Conservation (phyloP, 2,797 vertebrate genomes). For the Periophthalmus magnuspinnatus region DNA sequence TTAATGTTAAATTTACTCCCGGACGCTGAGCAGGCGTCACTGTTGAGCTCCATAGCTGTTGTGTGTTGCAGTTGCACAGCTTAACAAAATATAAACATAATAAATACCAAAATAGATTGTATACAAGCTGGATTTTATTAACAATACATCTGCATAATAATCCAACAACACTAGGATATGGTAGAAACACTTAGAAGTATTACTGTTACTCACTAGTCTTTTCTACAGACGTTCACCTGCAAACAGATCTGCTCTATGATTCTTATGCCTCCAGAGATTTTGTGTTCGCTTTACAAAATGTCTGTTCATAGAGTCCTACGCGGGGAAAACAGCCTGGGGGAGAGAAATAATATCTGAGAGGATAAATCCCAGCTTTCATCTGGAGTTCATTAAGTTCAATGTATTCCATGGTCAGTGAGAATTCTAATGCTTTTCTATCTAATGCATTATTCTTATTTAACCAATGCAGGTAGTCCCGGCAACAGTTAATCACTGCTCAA, state of each 20-base stretch:
- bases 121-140: slow-evolving; percentile 91
- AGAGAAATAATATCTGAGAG: background rate
- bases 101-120: slow-evolving; percentile 52
- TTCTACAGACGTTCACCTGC: slow-evolving; percentile 12
- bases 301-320: slow-evolving; percentile 55
- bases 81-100: background rate
- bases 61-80: no score
- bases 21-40: no score
- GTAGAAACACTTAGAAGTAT: slow-evolving; percentile 63
- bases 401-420: no score
- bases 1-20: no score
- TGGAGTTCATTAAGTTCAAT: background rate
- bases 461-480: no score
- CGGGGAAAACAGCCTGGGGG: background rate
- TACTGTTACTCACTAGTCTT: slow-evolving; percentile 32
- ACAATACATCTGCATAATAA: slow-evolving; percentile 82
- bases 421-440: no score
- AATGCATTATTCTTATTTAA: no score
- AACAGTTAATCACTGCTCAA: no score
- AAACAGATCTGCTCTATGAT: slow-evolving; percentile 49
- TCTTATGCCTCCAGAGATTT: slow-evolving; percentile 58
- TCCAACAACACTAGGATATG: slow-evolving; percentile 77
- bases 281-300: slow-evolving; percentile 62
- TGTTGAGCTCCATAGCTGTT: no score
- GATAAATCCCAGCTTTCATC: background rate